Evolutionary conservation across 2,888 invertebrate genomes (phyloP).

Genomic region (Bellardia bayeri): DNA sequence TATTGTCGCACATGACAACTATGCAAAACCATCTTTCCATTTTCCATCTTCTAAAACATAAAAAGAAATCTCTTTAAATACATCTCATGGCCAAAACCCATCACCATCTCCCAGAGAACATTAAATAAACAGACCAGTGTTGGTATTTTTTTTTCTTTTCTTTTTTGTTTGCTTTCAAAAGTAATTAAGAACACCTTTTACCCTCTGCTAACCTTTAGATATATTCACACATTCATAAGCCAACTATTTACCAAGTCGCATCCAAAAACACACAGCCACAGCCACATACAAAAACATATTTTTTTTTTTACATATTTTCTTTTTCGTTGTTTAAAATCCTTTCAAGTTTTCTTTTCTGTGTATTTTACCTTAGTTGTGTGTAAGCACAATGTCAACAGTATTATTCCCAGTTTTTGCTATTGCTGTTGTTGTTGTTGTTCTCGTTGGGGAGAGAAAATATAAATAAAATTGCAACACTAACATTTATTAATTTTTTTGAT

Average conservation of each 20-base stretch:
- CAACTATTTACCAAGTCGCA: conserved; percentile 34
- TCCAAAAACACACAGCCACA: background rate
- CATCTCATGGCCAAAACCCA: background rate
- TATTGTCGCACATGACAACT: background rate
- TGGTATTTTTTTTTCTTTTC: background rate
- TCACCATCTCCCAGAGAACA: background rate
- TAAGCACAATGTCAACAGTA: conserved; percentile 30
- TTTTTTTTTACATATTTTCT: conserved; percentile 32
- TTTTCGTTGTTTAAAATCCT: conserved; percentile 31
- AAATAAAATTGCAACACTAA: conserved; percentile 19
- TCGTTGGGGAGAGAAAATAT: background rate
- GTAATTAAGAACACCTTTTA: conserved; percentile 58
- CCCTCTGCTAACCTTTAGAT: conserved; percentile 27
- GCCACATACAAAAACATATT: background rate
- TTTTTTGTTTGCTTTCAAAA: conserved; percentile 30
- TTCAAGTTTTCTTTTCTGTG: conserved; percentile 3
- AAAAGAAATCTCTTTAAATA: background rate
- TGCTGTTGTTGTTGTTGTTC: background rate
- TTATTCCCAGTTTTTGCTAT: background rate
- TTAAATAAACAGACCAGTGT: conserved; percentile 19
- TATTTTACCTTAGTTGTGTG: background rate
- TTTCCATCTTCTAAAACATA: background rate
- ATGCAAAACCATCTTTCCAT: background rate
- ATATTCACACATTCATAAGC: conserved; percentile 16
- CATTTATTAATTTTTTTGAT: conserved; percentile 19